Conservation (phyloP, 1,140 invertebrate genomes). For the Listronotus bonariensis region DNA sequence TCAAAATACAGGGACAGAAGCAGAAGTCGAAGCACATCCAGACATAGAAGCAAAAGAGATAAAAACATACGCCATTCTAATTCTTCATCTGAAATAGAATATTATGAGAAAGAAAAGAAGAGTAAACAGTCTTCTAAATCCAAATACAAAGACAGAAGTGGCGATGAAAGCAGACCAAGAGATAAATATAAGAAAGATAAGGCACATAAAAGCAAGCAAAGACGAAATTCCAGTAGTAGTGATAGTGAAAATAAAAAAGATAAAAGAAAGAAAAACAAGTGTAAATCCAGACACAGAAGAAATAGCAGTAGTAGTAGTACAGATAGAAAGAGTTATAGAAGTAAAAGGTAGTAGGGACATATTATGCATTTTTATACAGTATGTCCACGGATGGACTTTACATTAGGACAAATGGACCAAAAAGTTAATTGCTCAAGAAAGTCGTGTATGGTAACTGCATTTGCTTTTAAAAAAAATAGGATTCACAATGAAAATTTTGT, state of each 20-base stretch:
- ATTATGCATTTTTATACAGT: no score
- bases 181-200: slow-evolving; percentile 14
- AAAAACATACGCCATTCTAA: neutral
- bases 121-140: slow-evolving; percentile 10
- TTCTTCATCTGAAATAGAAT: slow-evolving; percentile 6
- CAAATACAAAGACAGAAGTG: slow-evolving; percentile 15
- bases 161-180: slow-evolving; percentile 6
- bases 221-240: slow-evolving; percentile 16
- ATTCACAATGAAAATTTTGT: no score
- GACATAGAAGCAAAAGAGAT: neutral
- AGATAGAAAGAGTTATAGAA: slow-evolving; percentile 7
- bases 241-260: slow-evolving; percentile 21
- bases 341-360: slow-evolving; percentile 11
- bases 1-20: slow-evolving; percentile 20
- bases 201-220: slow-evolving; percentile 7
- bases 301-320: slow-evolving; percentile 14
- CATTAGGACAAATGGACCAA: no score
- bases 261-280: slow-evolving; percentile 24
- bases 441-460: no score
- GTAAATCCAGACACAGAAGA: slow-evolving; percentile 27
- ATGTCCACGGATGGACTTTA: no score
- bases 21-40: slow-evolving; percentile 5
- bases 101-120: slow-evolving; percentile 10
- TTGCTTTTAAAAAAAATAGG: no score
- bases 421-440: no score